Evolutionary conservation across 2,888 invertebrate genomes (phyloP).

Genomic region (Cerastis rubricosa): DNA sequence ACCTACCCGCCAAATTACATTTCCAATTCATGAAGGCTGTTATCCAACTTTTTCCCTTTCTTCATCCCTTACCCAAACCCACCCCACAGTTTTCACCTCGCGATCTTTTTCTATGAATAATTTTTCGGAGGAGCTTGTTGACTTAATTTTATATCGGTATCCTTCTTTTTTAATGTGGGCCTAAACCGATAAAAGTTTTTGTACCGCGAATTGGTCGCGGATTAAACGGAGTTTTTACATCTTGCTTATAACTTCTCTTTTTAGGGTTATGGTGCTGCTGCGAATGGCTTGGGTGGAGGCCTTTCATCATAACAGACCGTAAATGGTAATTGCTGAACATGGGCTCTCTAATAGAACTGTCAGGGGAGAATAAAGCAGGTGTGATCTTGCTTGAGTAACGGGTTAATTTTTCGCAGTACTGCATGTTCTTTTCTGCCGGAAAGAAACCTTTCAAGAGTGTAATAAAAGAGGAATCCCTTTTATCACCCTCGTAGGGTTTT

Average conservation of each 20-base stretch:
- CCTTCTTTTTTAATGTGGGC: constrained; percentile 71
- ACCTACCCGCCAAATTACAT: constrained; percentile 87
- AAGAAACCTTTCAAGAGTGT: background rate
- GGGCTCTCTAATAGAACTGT: constrained; percentile 21
- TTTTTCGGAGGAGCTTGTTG: constrained; percentile 87
- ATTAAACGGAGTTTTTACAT: constrained; percentile 55
- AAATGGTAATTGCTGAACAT: constrained; percentile 17
- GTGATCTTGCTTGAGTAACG: background rate
- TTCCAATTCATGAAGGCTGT: constrained; percentile 90
- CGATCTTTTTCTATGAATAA: constrained; percentile 89
- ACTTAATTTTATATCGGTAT: constrained; percentile 90
- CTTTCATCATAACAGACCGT: constrained; percentile 19
- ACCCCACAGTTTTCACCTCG: constrained; percentile 75
- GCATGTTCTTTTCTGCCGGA: background rate
- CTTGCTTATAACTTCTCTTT: constrained; percentile 43
- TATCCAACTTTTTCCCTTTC: constrained; percentile 77
- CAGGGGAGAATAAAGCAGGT: background rate
- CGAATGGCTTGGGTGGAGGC: constrained; percentile 18
- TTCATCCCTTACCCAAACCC: constrained; percentile 65
- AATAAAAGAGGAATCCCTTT: background rate
- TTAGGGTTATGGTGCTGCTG: constrained; percentile 41
- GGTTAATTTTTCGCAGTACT: background rate
- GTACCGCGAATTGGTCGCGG: constrained; percentile 59
- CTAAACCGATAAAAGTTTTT: constrained; percentile 59
- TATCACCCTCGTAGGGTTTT: background rate